phyloP scores from a whole-genome alignment of 2,113 vertebrate genomes.

The Chaetodon auriga region DNA sequence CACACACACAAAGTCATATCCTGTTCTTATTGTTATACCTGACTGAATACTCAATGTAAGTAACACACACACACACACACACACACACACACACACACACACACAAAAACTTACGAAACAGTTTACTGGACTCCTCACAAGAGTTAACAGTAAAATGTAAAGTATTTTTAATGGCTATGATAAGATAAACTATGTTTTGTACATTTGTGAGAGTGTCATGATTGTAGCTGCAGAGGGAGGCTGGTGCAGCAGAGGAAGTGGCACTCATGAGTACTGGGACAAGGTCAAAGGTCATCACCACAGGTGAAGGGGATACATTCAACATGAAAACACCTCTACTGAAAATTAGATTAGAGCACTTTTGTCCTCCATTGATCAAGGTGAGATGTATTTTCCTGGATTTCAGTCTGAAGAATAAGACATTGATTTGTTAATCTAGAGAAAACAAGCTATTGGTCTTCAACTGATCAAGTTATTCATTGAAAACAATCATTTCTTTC shows the following conservation, averaged over 20 bases:
- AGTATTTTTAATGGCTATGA: conserved; percentile 77
- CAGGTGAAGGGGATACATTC: not conserved
- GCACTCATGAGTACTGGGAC: conserved; percentile 30
- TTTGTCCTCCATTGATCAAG: not conserved
- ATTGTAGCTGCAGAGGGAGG: conserved; percentile 57
- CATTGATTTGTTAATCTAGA: not conserved
- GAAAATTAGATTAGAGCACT: not conserved
- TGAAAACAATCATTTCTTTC: no score
- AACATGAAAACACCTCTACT: not conserved
- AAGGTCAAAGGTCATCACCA: conserved; percentile 40
- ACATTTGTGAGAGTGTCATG: conserved; percentile 74
- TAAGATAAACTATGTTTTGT: conserved; percentile 77
- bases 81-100: conserved; percentile 54
- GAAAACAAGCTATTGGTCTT: not conserved
- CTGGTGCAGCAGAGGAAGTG: conserved; percentile 31
- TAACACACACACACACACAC: conserved; percentile 27
- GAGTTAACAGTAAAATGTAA: conserved; percentile 60
- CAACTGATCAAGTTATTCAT: not conserved
- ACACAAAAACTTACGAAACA: conserved; percentile 31
- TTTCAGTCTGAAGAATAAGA: not conserved
- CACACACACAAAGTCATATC: not conserved
- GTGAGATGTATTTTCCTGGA: not conserved
- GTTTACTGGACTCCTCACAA: conserved; percentile 46
- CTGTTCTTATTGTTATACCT: conserved; percentile 39
- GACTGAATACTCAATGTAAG: conserved; percentile 53